phyloP scores from a whole-genome alignment of 2,113 vertebrate genomes.

The Caranx ignobilis region DNA sequence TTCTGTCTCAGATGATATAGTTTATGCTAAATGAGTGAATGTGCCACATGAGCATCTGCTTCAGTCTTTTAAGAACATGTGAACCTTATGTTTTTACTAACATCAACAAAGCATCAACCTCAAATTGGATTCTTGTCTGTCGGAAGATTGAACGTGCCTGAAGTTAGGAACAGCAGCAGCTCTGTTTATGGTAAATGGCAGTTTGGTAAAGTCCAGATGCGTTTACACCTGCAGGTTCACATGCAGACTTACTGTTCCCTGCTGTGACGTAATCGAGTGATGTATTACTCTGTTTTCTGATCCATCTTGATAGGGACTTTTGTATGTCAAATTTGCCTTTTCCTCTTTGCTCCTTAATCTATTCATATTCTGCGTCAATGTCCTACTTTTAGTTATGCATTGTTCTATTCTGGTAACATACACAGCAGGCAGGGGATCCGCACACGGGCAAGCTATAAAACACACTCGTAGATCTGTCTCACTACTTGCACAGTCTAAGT shows the following conservation, averaged over 20 bases:
- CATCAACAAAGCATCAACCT: not conserved
- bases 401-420: constrained; percentile 61
- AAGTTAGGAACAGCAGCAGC: constrained; percentile 11
- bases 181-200: constrained; percentile 44
- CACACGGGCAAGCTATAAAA: constrained; percentile 6
- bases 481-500: not conserved
- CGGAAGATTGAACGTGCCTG: not conserved
- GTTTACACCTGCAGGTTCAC: constrained; percentile 35
- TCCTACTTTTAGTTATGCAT: constrained; percentile 64
- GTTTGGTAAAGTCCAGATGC: constrained; percentile 50
- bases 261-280: constrained; percentile 48
- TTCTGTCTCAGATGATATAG: not conserved
- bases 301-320: constrained; percentile 29
- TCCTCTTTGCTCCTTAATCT: constrained; percentile 58
- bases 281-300: constrained; percentile 21
- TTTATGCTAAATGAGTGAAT: not conserved
- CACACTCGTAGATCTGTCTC: not conserved
- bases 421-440: constrained; percentile 34
- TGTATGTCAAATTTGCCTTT: constrained; percentile 34
- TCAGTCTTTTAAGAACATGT: not conserved
- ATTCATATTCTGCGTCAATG: constrained; percentile 50
- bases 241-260: constrained; percentile 20
- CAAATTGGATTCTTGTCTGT: not conserved
- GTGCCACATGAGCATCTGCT: not conserved
- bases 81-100: not conserved